Base-by-base conservation (phyloP, 2,888 invertebrate species). In the Ernsta delagoae region DNA sequence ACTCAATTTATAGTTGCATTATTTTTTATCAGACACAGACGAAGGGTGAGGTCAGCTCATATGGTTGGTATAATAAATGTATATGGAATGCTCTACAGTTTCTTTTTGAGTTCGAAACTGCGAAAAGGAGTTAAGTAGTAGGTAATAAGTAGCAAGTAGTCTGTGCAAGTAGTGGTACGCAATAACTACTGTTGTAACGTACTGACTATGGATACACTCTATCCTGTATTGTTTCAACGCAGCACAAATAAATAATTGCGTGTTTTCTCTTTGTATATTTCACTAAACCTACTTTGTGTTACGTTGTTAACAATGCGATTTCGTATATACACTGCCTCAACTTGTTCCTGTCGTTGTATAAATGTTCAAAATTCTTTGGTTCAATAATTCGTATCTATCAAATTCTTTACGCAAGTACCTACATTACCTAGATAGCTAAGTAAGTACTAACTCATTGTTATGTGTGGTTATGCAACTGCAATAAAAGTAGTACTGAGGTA, bases 181-280 rank as follows among this genome's bases (percentile, higher is more conserved):
- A 36, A 36, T n/a, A n/a, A n/a, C n/a, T 36, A 5, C 36, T 36
- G 36, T 36, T 36, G 36, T 5, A 36, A 36, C 36, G 36, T 36
- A 36, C n/a, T n/a, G 36, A 36, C 36, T 4, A 5, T 36, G 5
- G 36, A 5, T 36, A 36, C 36, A 36, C 5, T 36, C 36, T 36
- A 5, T 36, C 36, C 36, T 4, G 36, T 54, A 61, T 67, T 56
- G 66, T 71, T 56, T 53, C 43, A 70, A 63, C 74, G 66, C 63
- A 61, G 48, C 43, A 71, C 72, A 70, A 70, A 72, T 73, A 74
- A 59, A 61, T 71, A 72, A 71, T 74, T 64, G 70, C 71, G 67
- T 70, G 71, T 72, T 73, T 74, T 74, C 72, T 70, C 71, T 72
- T 74, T 39, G 67, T 70, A 63, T 43, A 48, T 69, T 69, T 59